Percentiles rank a stretch among this genome's conserved stretches.
Evolutionary conservation across 2,797 vertebrate genomes (phyloP).

Genomic region (Eidolon dupreanum): DNA sequence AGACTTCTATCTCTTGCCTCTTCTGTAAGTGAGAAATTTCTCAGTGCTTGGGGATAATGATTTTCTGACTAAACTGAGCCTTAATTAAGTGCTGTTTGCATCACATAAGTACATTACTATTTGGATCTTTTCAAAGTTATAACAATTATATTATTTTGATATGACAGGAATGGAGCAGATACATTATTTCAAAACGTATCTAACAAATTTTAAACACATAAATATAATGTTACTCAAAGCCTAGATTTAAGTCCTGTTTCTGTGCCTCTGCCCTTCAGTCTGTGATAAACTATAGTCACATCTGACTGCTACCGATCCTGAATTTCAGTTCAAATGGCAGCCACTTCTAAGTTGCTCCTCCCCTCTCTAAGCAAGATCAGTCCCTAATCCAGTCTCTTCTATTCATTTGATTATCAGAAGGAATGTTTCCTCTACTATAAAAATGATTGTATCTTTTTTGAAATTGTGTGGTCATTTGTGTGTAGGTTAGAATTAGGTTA

Average conservation of each 20-base stretch:
- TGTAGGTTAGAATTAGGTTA: background rate
- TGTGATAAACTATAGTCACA: background rate
- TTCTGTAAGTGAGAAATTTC: conserved; percentile 41
- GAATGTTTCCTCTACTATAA: background rate
- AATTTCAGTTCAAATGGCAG: background rate
- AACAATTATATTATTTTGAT: background rate
- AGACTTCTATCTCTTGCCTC: background rate
- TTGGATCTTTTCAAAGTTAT: background rate
- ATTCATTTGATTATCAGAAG: background rate
- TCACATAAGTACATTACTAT: background rate
- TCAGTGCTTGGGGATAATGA: background rate
- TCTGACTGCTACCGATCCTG: background rate
- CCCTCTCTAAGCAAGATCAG: background rate
- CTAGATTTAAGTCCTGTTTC: background rate
- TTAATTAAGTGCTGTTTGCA: background rate
- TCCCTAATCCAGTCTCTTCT: background rate
- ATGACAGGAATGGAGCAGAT: background rate
- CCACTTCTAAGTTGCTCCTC: background rate
- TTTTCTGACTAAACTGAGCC: background rate
- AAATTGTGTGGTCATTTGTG: background rate
- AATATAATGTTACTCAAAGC: background rate
- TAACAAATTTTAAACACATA: background rate
- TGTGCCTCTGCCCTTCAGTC: background rate
- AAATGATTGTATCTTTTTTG: background rate
- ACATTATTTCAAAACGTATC: background rate